Percentiles rank a stretch among this genome's conserved stretches.
Evolutionary conservation across 2,113 vertebrate genomes (phyloP).

Genomic region (Scomber japonicus): DNA sequence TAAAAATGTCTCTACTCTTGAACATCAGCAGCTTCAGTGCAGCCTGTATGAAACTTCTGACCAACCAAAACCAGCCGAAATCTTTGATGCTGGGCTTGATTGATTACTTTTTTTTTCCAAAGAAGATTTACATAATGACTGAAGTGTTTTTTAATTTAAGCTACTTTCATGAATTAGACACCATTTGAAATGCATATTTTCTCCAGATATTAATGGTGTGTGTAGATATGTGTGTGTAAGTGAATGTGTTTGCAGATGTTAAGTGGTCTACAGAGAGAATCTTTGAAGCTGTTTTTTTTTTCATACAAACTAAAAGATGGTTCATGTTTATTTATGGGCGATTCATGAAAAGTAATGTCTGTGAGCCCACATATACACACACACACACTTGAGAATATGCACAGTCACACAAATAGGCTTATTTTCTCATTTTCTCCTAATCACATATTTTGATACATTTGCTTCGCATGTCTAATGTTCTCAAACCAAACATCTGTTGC

Average conservation of each 20-base stretch:
- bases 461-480: background rate
- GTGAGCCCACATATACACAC: background rate
- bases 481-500: constrained; percentile 17
- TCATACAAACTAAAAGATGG: background rate
- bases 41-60: constrained; percentile 27
- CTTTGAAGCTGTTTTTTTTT: constrained; percentile 4
- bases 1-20: background rate
- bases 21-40: constrained; percentile 7
- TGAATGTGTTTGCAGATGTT: constrained; percentile 8
- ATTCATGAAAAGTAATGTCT: constrained; percentile 28
- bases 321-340: constrained; percentile 43
- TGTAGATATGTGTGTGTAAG: background rate
- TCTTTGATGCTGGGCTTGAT: constrained; percentile 41
- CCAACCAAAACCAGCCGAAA: constrained; percentile 32
- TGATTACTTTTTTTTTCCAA: background rate
- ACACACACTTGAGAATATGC: background rate
- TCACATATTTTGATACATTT: background rate
- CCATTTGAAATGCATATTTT: constrained; percentile 20
- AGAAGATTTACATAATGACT: constrained; percentile 44
- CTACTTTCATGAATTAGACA: constrained; percentile 27
- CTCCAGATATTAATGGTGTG: constrained; percentile 3
- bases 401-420: background rate
- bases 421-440: background rate
- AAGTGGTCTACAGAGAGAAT: constrained; percentile 27
- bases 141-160: constrained; percentile 35